phyloP scores from a whole-genome alignment of 2,888 invertebrate genomes.

The Cheilosia grossa region DNA sequence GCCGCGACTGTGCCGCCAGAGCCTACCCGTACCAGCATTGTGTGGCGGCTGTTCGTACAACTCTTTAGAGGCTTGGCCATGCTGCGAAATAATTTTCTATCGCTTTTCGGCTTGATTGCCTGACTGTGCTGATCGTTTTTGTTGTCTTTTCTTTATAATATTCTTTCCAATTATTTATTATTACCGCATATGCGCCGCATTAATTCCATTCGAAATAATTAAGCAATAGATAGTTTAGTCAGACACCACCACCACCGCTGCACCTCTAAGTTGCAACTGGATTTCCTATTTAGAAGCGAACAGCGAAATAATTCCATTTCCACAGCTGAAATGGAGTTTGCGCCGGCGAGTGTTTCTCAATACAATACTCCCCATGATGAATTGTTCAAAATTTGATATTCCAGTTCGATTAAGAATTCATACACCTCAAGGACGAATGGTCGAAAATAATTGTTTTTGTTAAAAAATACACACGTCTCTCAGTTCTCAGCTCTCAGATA shows the following conservation, averaged over 20 bases:
- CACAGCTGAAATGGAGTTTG: conserved; percentile 6
- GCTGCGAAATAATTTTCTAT: conserved; percentile 51
- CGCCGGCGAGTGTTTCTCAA: conserved; percentile 29
- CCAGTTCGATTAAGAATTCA: conserved; percentile 23
- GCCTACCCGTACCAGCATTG: conserved; percentile 18
- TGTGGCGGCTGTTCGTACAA: conserved; percentile 48
- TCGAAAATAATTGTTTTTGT: conserved; percentile 42
- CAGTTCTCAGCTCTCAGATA: conserved; percentile 23
- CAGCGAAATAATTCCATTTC: conserved; percentile 26
- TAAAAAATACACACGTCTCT: conserved; percentile 10
- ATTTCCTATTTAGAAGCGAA: conserved; percentile 58
- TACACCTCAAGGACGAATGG: conserved; percentile 66
- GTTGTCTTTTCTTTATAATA: conserved; percentile 12
- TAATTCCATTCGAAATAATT: conserved; percentile 72
- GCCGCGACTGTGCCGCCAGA: conserved; percentile 35
- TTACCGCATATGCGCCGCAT: conserved; percentile 71
- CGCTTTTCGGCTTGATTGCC: conserved; percentile 66
- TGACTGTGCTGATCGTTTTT: conserved; percentile 32
- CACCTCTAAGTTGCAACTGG: conserved; percentile 55
- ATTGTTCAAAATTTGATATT: conserved; percentile 52
- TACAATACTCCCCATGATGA: conserved; percentile 34
- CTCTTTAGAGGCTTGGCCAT: conserved; percentile 69
- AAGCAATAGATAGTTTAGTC: conserved; percentile 75
- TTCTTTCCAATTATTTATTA: conserved; percentile 72
- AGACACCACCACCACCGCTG: conserved; percentile 55